A percentile compares a stretch with the other conserved stretches of the same genome.
These are phyloP conservation scores for Pegoplata infirma DNA, from an alignment of 2,888 invertebrate genomes.

Conservation along the genomic window DNA sequence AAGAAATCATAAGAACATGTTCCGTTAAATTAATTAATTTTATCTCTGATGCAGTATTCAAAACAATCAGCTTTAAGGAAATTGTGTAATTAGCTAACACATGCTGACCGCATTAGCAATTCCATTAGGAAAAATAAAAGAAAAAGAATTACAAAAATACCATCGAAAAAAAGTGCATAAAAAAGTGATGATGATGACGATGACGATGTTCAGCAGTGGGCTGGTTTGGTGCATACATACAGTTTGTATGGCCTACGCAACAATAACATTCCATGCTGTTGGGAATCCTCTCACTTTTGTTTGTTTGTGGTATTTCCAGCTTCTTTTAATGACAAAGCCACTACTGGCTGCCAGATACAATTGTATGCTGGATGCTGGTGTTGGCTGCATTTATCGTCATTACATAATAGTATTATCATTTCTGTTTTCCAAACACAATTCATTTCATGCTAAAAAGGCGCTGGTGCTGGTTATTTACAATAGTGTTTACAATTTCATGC, in stretches of 20 bases:
- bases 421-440: constrained; percentile 43
- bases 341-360: constrained; percentile 11
- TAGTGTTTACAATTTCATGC: not conserved
- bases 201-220: constrained; percentile 38
- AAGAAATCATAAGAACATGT: too few relatives aligned
- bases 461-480: not conserved
- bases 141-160: not conserved
- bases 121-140: constrained; percentile 7
- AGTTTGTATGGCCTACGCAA: constrained; percentile 42
- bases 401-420: constrained; percentile 53
- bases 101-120: constrained; percentile 39
- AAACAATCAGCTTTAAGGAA: too few relatives aligned
- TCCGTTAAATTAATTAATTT: too few relatives aligned
- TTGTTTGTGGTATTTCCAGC: constrained; percentile 37
- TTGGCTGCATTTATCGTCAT: constrained; percentile 34
- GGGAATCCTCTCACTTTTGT: constrained; percentile 77
- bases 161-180: constrained; percentile 21
- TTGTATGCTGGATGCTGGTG: constrained; percentile 1
- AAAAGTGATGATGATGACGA: too few relatives aligned
- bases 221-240: constrained; percentile 14
- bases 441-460: constrained; percentile 43
- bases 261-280: constrained; percentile 58
- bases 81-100: constrained; percentile 4
- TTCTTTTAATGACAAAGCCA: constrained; percentile 44
- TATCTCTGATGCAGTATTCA: too few relatives aligned